Conservation (phyloP, 2,888 invertebrate genomes). For the Hypolimnas misippus region DNA sequence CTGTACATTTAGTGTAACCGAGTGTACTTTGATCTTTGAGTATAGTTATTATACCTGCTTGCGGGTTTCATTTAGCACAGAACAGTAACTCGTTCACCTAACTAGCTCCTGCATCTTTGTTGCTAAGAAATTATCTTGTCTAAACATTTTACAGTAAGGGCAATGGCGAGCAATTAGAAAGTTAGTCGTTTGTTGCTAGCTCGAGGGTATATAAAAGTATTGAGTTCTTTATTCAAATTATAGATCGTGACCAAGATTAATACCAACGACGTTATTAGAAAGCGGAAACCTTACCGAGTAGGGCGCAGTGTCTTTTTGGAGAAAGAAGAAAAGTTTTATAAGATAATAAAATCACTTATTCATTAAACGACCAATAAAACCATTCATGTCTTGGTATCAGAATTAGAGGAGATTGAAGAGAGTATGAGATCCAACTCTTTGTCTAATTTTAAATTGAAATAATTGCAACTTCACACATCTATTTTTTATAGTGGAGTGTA, state of each 20-base stretch:
- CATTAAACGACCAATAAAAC: not conserved
- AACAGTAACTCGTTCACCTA: conserved; percentile 25
- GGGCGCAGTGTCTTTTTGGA: conserved; percentile 51
- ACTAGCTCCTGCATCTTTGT: conserved; percentile 7
- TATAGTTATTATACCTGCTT: conserved; percentile 52
- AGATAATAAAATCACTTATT: not conserved
- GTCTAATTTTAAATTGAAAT: not conserved
- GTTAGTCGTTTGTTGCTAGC: conserved; percentile 55
- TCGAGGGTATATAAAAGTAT: conserved; percentile 71
- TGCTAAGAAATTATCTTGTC: conserved; percentile 22
- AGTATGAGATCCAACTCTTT: too few species aligned
- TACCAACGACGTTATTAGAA: conserved; percentile 70
- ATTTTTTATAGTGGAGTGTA: too few species aligned
- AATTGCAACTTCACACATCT: not conserved
- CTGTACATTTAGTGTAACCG: conserved; percentile 29
- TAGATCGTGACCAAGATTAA: conserved; percentile 67
- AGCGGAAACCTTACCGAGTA: conserved; percentile 66
- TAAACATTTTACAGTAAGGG: conserved; percentile 42
- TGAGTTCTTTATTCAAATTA: conserved; percentile 62
- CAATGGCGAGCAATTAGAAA: conserved; percentile 67
- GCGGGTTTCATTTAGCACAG: conserved; percentile 52
- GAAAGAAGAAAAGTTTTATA: not conserved
- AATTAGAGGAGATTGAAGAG: too few species aligned
- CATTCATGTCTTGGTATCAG: not conserved
- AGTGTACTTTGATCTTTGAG: conserved; percentile 62